Evolutionary conservation across 2,888 invertebrate genomes (phyloP).

Genomic region (Chrysotoxum bicinctum): DNA sequence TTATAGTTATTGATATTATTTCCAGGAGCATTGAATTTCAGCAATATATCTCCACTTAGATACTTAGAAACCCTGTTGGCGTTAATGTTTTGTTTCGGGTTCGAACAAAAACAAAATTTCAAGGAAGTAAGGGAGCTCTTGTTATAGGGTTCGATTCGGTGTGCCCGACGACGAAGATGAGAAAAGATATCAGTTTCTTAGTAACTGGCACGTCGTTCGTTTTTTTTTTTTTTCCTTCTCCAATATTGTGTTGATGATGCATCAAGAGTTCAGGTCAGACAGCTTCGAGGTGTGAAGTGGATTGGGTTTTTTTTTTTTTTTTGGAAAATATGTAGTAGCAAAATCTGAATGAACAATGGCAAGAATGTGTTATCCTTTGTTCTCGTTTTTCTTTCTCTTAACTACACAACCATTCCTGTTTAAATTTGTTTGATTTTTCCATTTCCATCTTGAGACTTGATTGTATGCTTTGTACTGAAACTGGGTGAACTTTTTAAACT

Average conservation of each 20-base stretch:
- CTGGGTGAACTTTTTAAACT: background rate
- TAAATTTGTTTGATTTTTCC: background rate
- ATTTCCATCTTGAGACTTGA: background rate
- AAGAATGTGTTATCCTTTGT: background rate
- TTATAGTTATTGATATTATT: constrained; percentile 36
- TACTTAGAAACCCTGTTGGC: constrained; percentile 24
- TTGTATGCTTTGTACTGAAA: background rate
- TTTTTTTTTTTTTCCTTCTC: background rate
- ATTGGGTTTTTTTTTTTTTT: background rate
- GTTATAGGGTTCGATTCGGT: background rate
- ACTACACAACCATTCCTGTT: background rate
- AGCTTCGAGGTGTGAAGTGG: constrained; percentile 28
- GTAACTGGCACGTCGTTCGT: background rate
- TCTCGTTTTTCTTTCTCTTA: background rate
- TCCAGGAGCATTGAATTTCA: constrained; percentile 41
- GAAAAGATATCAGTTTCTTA: constrained; percentile 32
- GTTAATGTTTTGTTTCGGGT: constrained; percentile 7
- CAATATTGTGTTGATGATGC: constrained; percentile 10
- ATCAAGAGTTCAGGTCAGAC: constrained; percentile 32
- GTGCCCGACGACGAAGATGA: constrained; percentile 13
- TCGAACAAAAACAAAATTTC: background rate
- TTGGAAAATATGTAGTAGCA: background rate
- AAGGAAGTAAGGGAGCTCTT: background rate
- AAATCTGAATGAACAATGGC: background rate
- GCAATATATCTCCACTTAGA: constrained; percentile 29